A percentile compares a stretch with the other conserved stretches of the same genome.
phyloP scores from a whole-genome alignment of 2,888 invertebrate species.

The Orthonevra nobilis region DNA sequence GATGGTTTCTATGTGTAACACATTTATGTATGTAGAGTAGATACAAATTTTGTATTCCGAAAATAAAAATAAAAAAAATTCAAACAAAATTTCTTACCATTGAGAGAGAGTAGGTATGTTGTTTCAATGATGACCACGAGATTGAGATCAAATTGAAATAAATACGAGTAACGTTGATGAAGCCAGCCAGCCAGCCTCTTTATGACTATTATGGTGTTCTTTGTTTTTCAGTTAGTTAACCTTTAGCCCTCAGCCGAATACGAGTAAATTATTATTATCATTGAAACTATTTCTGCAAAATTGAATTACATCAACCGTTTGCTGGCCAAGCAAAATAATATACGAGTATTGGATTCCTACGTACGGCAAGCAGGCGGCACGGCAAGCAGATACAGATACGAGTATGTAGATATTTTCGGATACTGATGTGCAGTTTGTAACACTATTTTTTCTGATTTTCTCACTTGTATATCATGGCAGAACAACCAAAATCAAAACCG shows the following conservation, averaged over 20 bases:
- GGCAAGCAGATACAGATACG: constrained; percentile 18
- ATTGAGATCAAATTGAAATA: constrained; percentile 35
- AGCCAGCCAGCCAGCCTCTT: too few species aligned
- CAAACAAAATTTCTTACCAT: constrained; percentile 62
- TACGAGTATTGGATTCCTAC: constrained; percentile 40
- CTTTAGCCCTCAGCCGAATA: constrained; percentile 62
- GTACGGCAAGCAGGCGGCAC: constrained; percentile 29
- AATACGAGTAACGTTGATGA: too few species aligned
- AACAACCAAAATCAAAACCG: constrained; percentile 6
- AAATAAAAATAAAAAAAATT: too few species aligned
- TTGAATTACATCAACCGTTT: constrained; percentile 65
- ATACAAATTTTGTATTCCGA: too few species aligned
- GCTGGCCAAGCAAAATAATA: constrained; percentile 64
- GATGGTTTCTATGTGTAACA: constrained; percentile 16
- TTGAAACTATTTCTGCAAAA: constrained; percentile 68
- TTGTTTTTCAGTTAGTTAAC: constrained; percentile 47
- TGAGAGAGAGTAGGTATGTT: constrained; percentile 30
- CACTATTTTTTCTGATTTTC: constrained; percentile 67
- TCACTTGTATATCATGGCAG: constrained; percentile 46
- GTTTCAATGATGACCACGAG: constrained; percentile 8
- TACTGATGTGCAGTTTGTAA: constrained; percentile 67
- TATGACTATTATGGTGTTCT: too few species aligned
- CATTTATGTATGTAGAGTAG: too few species aligned
- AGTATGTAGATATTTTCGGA: constrained; percentile 64
- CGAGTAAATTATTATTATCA: constrained; percentile 55